Percentiles rank a stretch among this genome's conserved stretches.
These are phyloP conservation scores for Drosophila atripex DNA, from an alignment of 2,888 invertebrate species.

Conservation along the genomic window DNA sequence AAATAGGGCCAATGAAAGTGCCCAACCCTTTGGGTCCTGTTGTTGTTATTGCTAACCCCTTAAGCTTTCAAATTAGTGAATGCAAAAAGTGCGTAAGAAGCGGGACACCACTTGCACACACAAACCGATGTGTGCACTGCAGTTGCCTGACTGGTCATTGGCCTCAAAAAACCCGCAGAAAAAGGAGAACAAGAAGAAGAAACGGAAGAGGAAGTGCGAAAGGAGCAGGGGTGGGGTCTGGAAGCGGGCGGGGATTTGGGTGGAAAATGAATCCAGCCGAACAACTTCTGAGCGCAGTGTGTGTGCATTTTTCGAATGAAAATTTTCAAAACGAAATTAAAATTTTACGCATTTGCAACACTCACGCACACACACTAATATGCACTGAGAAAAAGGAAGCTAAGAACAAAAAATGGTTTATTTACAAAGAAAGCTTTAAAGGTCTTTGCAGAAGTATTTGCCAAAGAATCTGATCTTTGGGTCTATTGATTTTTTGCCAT, in stretches of 20 bases:
- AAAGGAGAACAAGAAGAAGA: slow-evolving; percentile 14
- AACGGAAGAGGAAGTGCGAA: slow-evolving; percentile 21
- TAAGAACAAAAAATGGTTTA: background rate
- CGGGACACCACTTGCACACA: slow-evolving; percentile 43
- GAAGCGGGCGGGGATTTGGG: background rate
- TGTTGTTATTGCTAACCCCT: slow-evolving; percentile 29
- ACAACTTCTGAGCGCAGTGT: slow-evolving; percentile 65
- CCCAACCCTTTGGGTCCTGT: slow-evolving; percentile 11
- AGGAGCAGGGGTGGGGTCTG: slow-evolving; percentile 7
- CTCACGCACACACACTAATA: slow-evolving; percentile 37
- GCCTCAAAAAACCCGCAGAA: slow-evolving; percentile 57
- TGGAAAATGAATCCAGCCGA: slow-evolving; percentile 67
- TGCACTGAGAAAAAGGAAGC: background rate
- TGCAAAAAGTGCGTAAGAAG: slow-evolving; percentile 78
- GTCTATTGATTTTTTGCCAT: too few relatives aligned
- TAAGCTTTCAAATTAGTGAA: slow-evolving; percentile 71
- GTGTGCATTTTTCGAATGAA: slow-evolving; percentile 59
- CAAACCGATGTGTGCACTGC: slow-evolving; percentile 2
- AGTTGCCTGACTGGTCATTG: slow-evolving; percentile 64
- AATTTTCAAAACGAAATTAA: slow-evolving; percentile 79
- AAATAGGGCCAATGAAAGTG: slow-evolving; percentile 67
- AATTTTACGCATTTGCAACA: slow-evolving; percentile 76
- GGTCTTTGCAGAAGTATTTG: too few relatives aligned
- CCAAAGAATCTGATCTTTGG: too few relatives aligned
- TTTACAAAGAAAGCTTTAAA: too few relatives aligned